Evolutionary conservation across 2,888 invertebrate species (phyloP).

Genomic region (Lithophane leautieri): DNA sequence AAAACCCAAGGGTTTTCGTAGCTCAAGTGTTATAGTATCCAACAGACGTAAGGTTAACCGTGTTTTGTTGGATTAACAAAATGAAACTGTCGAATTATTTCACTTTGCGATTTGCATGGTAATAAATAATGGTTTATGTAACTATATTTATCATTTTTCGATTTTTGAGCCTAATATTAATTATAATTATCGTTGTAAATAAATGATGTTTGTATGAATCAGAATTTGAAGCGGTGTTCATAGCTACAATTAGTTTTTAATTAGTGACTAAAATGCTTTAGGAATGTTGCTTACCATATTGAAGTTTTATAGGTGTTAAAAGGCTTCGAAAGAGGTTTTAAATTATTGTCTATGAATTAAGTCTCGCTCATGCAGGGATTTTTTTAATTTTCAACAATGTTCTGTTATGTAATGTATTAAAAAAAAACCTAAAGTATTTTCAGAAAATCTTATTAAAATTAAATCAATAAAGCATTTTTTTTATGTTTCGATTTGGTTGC

Average conservation of each 20-base stretch:
- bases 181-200: conserved; percentile 31
- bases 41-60: no score
- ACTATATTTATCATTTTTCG: no score
- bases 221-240: conserved; percentile 34
- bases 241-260: conserved; percentile 4
- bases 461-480: background rate
- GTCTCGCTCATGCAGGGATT: background rate
- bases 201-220: conserved; percentile 27
- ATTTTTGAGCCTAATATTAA: conserved; percentile 34
- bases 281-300: conserved; percentile 17
- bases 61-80: background rate
- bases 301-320: conserved; percentile 24
- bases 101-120: background rate
- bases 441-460: conserved; percentile 6
- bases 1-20: no score
- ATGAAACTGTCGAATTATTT: background rate
- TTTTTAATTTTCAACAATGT: background rate
- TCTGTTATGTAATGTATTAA: background rate
- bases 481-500: background rate
- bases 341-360: conserved; percentile 20
- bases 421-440: conserved; percentile 13
- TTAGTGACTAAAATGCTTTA: conserved; percentile 39
- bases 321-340: background rate
- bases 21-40: no score
- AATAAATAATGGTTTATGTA: no score